These are phyloP conservation scores for Amazonetta brasiliensis DNA, from an alignment of 2,797 vertebrate genomes.

Conservation along the genomic window DNA sequence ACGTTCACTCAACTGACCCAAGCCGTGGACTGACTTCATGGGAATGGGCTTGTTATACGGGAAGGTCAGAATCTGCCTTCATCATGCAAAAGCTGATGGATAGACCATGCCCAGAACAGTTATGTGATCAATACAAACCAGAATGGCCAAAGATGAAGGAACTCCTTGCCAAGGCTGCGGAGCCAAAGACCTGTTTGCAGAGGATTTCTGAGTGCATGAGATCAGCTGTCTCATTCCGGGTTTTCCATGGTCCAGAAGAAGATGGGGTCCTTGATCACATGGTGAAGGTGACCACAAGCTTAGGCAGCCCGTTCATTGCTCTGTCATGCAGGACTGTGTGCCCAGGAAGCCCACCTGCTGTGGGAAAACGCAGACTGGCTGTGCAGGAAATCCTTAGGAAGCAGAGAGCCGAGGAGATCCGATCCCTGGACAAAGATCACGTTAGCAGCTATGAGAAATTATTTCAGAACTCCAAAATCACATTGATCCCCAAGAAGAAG, in stretches of 20 bases:
- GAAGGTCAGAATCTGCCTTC: slow-evolving; percentile 87
- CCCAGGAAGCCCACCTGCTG: slow-evolving; percentile 86
- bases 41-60: slow-evolving; percentile 94
- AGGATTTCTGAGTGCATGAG: slow-evolving; percentile 84
- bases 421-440: slow-evolving; percentile 72
- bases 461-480: slow-evolving; percentile 83
- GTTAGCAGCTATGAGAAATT: slow-evolving; percentile 78
- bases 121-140: slow-evolving; percentile 83
- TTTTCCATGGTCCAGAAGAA: slow-evolving; percentile 84
- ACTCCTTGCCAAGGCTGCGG: slow-evolving; percentile 83
- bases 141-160: slow-evolving; percentile 89
- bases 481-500: slow-evolving; percentile 75
- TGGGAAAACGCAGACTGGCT: slow-evolving; percentile 87
- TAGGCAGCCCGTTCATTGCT: slow-evolving; percentile 89
- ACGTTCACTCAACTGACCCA: slow-evolving; percentile 86
- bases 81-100: slow-evolving; percentile 88
- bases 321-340: slow-evolving; percentile 89
- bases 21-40: slow-evolving; percentile 86
- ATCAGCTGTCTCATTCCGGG: slow-evolving; percentile 81
- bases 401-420: slow-evolving; percentile 78
- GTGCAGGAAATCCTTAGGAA: slow-evolving; percentile 90
- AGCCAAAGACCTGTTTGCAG: slow-evolving; percentile 88
- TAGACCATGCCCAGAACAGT: slow-evolving; percentile 87
- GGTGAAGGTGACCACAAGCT: slow-evolving; percentile 91
- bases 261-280: slow-evolving; percentile 92